These are phyloP conservation scores for Chiroxiphia lanceolata DNA, from an alignment of 2,797 vertebrate genomes.

Conservation along the genomic window DNA sequence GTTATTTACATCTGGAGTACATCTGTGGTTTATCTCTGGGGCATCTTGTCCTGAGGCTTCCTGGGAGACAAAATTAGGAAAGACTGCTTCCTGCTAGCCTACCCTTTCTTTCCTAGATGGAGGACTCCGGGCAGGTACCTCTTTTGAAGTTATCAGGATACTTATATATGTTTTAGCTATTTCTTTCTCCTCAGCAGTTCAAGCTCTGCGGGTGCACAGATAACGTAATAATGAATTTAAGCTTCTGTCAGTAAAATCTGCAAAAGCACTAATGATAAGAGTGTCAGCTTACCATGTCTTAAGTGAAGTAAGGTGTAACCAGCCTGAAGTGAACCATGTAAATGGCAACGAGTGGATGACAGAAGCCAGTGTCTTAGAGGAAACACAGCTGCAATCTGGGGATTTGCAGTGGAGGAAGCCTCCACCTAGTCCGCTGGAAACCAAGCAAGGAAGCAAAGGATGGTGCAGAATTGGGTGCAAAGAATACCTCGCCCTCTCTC, in stretches of 20 bases:
- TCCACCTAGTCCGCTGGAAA: not conserved
- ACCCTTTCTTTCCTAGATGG: not conserved
- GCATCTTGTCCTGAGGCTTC: not conserved
- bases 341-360: not conserved
- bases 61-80: not conserved
- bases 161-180: not conserved
- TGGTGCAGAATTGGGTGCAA: not conserved
- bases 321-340: not conserved
- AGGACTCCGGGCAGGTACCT: not conserved
- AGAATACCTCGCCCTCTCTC: fast-evolving
- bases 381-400: not conserved
- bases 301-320: not conserved
- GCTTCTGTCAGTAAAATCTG: not conserved
- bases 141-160: not conserved
- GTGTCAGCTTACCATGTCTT: not conserved
- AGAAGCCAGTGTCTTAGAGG: not conserved
- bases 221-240: not conserved
- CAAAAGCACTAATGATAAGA: not conserved
- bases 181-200: not conserved
- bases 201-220: not conserved
- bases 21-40: not conserved
- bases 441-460: not conserved
- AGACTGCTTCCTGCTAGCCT: not conserved
- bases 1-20: not conserved
- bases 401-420: not conserved